Evolutionary conservation across 2,888 invertebrate species (phyloP), one percentile per base, ranked within the genome.

Genomic region (Scaptomyza parva): DNA sequence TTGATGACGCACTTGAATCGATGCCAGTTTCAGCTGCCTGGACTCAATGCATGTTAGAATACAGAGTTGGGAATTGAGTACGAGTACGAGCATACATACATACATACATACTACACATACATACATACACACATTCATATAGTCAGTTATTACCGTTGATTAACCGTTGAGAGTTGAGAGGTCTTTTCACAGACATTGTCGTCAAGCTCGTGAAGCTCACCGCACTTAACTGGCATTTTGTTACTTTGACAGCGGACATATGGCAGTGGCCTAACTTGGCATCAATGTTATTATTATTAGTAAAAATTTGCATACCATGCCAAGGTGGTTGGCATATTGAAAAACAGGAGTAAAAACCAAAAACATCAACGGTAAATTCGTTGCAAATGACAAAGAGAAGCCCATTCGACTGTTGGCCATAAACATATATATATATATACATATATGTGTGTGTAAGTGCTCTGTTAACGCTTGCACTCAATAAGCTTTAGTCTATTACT

Each of bases 1-100:
- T 84, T 84, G 83, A 84, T 84, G 86, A 84, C 86, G 85, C 77
- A 82, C 81, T 84, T 86, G 79, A 84, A 77, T 66, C 69, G 28
- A 40, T 77, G 76, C 62, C 69, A 72, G 58, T 57, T 54, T 39
- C 62, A 61, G 48, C 44, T 55, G 54, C 50, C 39, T 37, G 64
- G 48, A 50, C 51, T 50, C 59, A 55, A 68, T 58, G 70, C 65
- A 53, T 61, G 65, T 51, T 65, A 48, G 61, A 45, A 35, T 43
- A 37, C 8, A 35, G 14, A 17, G 35, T 17, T 2, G 35, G 17
- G 35, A 30, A 2, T 35, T 30, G 37, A 3, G 17, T 7, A 40
- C 33, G 17, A 33, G 12, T 2, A 45, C 30, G 3, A 3, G 9
- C 28, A 9, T n/a, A 2, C 7, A 12, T 6, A 0, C 11, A 22